Conservation (phyloP, 2,113 vertebrate genomes). For the Prunella fulvescens region DNA sequence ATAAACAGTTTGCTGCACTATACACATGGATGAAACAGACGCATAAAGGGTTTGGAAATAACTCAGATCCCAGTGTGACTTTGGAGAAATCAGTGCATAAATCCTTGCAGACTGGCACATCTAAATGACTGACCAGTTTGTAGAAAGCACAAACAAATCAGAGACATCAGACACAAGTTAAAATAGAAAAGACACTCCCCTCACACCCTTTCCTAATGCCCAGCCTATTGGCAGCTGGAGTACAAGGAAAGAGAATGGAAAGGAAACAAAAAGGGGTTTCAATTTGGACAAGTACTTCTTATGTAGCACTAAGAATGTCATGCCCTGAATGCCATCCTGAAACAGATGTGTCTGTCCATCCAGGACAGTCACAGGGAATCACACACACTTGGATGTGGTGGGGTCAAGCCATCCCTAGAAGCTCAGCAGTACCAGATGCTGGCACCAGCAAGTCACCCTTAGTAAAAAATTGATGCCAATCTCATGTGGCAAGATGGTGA, state of each 20-base stretch:
- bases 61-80: neutral
- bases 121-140: neutral
- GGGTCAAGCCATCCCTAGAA: neutral
- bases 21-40: fast-evolving
- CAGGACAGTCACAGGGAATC: neutral
- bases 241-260: neutral
- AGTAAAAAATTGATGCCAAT: conserved; percentile 24
- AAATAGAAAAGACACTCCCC: neutral
- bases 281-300: neutral
- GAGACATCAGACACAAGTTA: neutral
- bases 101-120: neutral
- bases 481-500: neutral
- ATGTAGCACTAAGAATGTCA: neutral
- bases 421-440: neutral
- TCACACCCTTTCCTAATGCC: neutral
- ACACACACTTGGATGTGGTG: neutral
- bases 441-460: neutral
- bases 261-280: neutral
- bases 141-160: neutral
- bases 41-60: neutral
- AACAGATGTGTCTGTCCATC: neutral
- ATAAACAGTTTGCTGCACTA: neutral
- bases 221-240: neutral
- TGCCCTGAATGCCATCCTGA: neutral
- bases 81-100: neutral